These are phyloP conservation scores for Scyliorhinus canicula DNA, from an alignment of 2,797 vertebrate species.

Conservation along the genomic window DNA sequence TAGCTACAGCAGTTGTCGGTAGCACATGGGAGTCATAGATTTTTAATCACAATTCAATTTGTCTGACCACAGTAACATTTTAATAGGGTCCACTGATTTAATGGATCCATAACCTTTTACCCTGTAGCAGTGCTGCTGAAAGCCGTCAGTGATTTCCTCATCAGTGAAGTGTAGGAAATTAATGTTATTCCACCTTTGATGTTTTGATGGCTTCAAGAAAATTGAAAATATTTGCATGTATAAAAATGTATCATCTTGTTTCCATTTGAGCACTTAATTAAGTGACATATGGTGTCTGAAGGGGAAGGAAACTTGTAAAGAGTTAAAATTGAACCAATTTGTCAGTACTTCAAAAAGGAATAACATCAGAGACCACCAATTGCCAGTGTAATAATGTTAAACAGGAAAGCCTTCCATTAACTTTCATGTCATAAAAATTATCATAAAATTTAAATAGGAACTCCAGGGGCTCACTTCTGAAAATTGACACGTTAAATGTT, in stretches of 20 bases:
- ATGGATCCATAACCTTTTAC: neutral
- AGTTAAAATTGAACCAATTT: neutral
- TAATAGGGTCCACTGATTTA: neutral
- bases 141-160: neutral
- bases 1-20: neutral
- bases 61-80: neutral
- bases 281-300: neutral
- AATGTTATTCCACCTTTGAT: neutral
- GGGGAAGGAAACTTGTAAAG: neutral
- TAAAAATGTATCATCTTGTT: neutral
- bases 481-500: neutral
- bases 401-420: neutral
- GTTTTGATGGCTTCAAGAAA: neutral
- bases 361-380: neutral
- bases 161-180: neutral
- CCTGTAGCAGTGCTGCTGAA: neutral
- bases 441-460: neutral
- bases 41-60: neutral
- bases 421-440: neutral
- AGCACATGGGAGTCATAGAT: neutral
- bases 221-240: neutral
- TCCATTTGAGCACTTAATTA: neutral
- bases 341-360: neutral
- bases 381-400: neutral
- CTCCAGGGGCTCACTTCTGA: neutral